Conservation (phyloP, 2,888 invertebrate species). For the Tryphoninae sp. region DNA sequence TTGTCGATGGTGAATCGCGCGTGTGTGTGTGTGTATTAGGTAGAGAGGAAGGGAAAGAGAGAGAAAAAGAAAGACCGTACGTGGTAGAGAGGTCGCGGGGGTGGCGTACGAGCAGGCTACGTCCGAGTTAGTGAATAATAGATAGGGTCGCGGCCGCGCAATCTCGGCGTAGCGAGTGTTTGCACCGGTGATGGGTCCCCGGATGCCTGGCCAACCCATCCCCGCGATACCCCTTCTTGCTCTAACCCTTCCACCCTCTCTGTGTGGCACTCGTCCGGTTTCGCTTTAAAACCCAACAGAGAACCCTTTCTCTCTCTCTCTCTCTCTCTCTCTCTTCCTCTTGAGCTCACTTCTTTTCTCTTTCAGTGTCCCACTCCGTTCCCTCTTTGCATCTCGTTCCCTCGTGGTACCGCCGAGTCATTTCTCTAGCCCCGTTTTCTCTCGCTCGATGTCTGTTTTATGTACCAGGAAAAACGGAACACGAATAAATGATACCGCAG, state of each 20-base stretch:
- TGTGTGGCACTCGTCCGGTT: slow-evolving; percentile 40
- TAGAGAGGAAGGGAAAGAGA: slow-evolving; percentile 31
- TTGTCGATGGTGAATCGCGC: slow-evolving; percentile 14
- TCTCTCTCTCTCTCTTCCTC: slow-evolving; percentile 11
- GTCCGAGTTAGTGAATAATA: slow-evolving; percentile 78
- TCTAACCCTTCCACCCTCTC: slow-evolving; percentile 41
- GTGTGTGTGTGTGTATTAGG: slow-evolving; percentile 25
- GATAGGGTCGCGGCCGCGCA: slow-evolving; percentile 80
- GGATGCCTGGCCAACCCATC: slow-evolving; percentile 62
- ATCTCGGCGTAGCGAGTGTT: slow-evolving; percentile 79
- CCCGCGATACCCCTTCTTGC: slow-evolving; percentile 51
- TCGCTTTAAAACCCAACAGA: slow-evolving; percentile 61
- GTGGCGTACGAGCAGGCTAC: slow-evolving; percentile 53
- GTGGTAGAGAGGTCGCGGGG: slow-evolving; percentile 34
- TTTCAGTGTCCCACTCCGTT: slow-evolving; percentile 13
- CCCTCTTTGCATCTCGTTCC: slow-evolving; percentile 46
- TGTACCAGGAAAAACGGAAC: slow-evolving; percentile 74
- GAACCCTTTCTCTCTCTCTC: slow-evolving; percentile 31
- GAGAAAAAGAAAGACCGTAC: slow-evolving; percentile 29
- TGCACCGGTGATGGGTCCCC: slow-evolving; percentile 79
- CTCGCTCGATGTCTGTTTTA: slow-evolving; percentile 69
- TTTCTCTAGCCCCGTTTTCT: slow-evolving; percentile 19
- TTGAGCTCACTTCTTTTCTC: not conserved
- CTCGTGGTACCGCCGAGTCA: slow-evolving; percentile 8
- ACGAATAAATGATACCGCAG: slow-evolving; percentile 79